Evolutionary conservation across 2,888 invertebrate species (phyloP).

Genomic region (Busseola fusca): DNA sequence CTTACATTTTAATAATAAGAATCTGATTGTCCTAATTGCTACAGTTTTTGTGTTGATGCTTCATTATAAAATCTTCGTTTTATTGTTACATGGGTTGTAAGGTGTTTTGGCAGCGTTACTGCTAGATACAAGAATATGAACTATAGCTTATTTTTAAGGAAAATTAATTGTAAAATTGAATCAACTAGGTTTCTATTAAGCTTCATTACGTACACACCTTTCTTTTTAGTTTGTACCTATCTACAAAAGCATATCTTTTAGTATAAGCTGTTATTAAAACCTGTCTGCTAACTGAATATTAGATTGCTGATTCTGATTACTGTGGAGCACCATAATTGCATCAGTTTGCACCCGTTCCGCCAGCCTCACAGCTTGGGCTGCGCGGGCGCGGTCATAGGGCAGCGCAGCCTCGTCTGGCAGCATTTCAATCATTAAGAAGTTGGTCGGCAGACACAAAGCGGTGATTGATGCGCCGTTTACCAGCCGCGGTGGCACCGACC

Average conservation of each 20-base stretch:
- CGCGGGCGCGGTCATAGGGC: conserved; percentile 68
- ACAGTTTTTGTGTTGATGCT: conserved; percentile 46
- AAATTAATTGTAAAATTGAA: neutral
- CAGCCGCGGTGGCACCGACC: conserved; percentile 83
- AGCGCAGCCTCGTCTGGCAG: conserved; percentile 67
- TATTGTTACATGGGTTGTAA: conserved; percentile 13
- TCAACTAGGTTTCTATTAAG: neutral
- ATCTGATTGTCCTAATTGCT: conserved; percentile 46
- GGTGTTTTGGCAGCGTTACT: conserved; percentile 4
- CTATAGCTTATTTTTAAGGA: neutral
- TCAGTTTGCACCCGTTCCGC: conserved; percentile 38
- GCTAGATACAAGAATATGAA: neutral
- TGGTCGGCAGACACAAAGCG: conserved; percentile 86
- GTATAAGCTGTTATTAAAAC: neutral
- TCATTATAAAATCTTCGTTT: conserved; percentile 35
- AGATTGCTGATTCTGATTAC: neutral
- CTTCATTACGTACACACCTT: neutral
- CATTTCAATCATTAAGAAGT: conserved; percentile 87
- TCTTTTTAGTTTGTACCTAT: neutral
- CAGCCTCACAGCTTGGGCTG: neutral
- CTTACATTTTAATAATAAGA: conserved; percentile 38
- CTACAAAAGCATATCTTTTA: neutral
- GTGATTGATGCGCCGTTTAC: conserved; percentile 89
- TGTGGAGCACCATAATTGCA: conserved; percentile 15
- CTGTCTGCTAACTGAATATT: neutral